phyloP scores from a whole-genome alignment of 1,140 invertebrate genomes.

The Sitophilus oryzae region DNA sequence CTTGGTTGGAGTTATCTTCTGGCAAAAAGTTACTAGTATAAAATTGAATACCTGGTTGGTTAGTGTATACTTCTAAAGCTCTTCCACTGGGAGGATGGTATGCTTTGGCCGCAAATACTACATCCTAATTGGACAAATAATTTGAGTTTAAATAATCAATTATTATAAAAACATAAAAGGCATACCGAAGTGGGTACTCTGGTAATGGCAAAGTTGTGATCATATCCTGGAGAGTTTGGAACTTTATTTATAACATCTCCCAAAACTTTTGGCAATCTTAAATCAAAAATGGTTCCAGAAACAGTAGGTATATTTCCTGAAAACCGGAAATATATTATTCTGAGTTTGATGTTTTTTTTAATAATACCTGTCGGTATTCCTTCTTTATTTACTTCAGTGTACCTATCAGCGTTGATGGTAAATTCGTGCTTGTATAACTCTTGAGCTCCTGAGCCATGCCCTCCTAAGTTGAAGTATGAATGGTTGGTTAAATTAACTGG shows the following conservation, averaged over 20 bases:
- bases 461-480: constrained; percentile 89
- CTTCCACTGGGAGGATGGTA: constrained; percentile 65
- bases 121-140: constrained; percentile 37
- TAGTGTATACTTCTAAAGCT: constrained; percentile 67
- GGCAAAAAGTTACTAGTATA: constrained; percentile 80
- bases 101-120: constrained; percentile 48
- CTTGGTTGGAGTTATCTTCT: constrained; percentile 41
- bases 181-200: constrained; percentile 27
- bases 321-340: constrained; percentile 11
- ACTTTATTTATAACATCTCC: constrained; percentile 47
- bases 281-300: constrained; percentile 49
- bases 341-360: not conserved
- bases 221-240: constrained; percentile 55
- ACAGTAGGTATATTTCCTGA: constrained; percentile 35
- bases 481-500: constrained; percentile 90
- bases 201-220: constrained; percentile 62
- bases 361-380: constrained; percentile 73
- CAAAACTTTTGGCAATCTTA: constrained; percentile 54
- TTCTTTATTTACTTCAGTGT: constrained; percentile 66
- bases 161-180: too few relatives aligned
- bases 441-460: constrained; percentile 55
- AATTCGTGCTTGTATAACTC: constrained; percentile 70
- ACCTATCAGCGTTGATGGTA: constrained; percentile 67
- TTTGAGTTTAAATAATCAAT: not conserved
- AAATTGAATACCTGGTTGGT: constrained; percentile 87